These are phyloP conservation scores for Pollimyrus isidori DNA, from an alignment of 2,113 vertebrate species.

Conservation along the genomic window DNA sequence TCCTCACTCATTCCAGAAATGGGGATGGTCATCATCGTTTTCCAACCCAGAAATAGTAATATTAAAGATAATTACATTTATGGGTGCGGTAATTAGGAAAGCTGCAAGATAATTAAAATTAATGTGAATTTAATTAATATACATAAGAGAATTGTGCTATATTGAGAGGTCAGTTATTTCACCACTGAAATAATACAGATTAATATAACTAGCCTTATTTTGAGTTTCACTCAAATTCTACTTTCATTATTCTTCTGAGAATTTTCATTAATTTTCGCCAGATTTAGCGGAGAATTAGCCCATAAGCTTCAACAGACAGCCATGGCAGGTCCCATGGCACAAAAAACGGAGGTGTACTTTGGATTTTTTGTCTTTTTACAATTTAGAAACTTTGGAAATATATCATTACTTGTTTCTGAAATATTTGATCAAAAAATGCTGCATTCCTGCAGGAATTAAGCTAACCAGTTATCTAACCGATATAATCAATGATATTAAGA, in stretches of 20 bases:
- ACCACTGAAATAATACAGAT: neutral
- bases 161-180: neutral
- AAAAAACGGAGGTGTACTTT: neutral
- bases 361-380: neutral
- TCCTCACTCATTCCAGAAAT: neutral
- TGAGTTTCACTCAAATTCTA: neutral
- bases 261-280: neutral
- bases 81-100: neutral
- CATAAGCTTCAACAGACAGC: neutral
- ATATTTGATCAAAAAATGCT: neutral
- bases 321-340: neutral
- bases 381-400: neutral
- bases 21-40: neutral
- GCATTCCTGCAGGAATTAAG: neutral
- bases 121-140: neutral
- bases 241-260: neutral
- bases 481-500: neutral
- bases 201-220: neutral
- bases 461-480: neutral
- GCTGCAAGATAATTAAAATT: neutral
- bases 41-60: neutral
- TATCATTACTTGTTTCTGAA: neutral
- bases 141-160: neutral
- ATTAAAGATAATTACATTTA: neutral
- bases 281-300: neutral